These are phyloP conservation scores for Phyllopteryx taeniolatus DNA, from an alignment of 2,113 vertebrate genomes.

Conservation along the genomic window DNA sequence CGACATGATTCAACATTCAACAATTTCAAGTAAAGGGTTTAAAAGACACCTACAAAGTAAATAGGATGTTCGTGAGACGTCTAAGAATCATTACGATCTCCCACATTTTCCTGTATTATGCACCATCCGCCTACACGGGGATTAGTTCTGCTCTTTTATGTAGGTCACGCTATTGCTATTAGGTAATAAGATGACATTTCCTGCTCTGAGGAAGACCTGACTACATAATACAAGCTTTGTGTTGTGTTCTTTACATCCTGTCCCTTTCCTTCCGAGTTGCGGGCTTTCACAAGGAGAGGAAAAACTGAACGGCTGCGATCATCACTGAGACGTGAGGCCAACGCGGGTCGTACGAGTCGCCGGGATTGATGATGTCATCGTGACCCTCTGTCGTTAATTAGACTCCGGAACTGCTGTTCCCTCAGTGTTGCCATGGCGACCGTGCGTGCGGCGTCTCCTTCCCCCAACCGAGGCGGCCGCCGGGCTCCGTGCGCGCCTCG, in stretches of 20 bases:
- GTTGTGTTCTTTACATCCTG: constrained; percentile 27
- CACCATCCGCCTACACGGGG: constrained; percentile 70
- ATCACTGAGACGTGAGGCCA: constrained; percentile 30
- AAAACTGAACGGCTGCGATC: constrained; percentile 30
- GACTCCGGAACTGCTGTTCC: constrained; percentile 61
- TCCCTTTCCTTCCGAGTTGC: constrained; percentile 9
- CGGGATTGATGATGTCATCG: constrained; percentile 61
- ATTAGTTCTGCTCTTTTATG: constrained; percentile 72
- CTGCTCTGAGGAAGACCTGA: constrained; percentile 51
- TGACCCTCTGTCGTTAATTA: constrained; percentile 65
- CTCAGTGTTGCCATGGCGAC: constrained; percentile 73
- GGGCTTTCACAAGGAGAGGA: neutral
- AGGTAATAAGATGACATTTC: constrained; percentile 69
- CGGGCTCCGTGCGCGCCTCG: constrained; percentile 36
- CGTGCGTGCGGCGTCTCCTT: constrained; percentile 57
- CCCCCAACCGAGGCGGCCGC: constrained; percentile 34
- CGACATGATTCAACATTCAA: too few relatives aligned
- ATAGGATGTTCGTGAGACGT: constrained; percentile 32
- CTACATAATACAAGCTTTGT: constrained; percentile 41
- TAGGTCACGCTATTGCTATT: constrained; percentile 71
- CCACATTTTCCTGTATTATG: constrained; percentile 74
- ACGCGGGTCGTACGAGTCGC: constrained; percentile 38
- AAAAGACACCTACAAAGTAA: neutral
- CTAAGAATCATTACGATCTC: constrained; percentile 72
- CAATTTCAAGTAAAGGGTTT: neutral